Evolutionary conservation across 2,113 vertebrate species (phyloP).

Genomic region (Ophthalmotilapia sp.): DNA sequence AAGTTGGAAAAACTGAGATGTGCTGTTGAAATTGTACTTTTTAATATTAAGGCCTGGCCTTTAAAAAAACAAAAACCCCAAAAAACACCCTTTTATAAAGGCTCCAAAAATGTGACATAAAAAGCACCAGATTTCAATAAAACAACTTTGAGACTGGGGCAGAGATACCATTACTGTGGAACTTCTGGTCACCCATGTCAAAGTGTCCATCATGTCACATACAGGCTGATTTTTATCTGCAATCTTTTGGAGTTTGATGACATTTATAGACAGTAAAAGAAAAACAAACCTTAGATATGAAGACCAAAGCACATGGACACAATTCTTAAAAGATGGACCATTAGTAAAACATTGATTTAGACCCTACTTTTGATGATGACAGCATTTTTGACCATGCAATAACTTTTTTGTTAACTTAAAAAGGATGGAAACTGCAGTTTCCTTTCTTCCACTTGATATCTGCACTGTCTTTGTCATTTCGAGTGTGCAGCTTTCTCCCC

Average conservation of each 20-base stretch:
- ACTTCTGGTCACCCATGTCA: neutral
- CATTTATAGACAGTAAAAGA: neutral
- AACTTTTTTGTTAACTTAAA: neutral
- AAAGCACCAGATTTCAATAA: neutral
- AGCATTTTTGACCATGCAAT: neutral
- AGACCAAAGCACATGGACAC: neutral
- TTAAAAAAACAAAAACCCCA: rapidly evolving
- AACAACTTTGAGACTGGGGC: neutral
- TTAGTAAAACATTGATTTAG: neutral
- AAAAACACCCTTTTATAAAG: neutral
- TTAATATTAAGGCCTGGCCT: neutral
- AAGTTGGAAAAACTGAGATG: neutral
- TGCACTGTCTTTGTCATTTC: neutral
- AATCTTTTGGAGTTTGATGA: neutral
- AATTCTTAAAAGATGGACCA: neutral
- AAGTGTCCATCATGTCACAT: neutral
- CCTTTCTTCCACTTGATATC: neutral
- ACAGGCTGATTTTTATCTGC: neutral
- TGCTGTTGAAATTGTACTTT: neutral
- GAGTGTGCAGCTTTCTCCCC: neutral
- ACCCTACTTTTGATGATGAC: neutral
- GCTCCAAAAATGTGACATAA: neutral
- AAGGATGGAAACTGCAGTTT: neutral
- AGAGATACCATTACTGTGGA: neutral
- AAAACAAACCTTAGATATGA: neutral